A percentile compares a stretch with the other conserved stretches of the same genome.
Conservation (phyloP, 2,797 vertebrate species). For the Crax fasciolata region DNA sequence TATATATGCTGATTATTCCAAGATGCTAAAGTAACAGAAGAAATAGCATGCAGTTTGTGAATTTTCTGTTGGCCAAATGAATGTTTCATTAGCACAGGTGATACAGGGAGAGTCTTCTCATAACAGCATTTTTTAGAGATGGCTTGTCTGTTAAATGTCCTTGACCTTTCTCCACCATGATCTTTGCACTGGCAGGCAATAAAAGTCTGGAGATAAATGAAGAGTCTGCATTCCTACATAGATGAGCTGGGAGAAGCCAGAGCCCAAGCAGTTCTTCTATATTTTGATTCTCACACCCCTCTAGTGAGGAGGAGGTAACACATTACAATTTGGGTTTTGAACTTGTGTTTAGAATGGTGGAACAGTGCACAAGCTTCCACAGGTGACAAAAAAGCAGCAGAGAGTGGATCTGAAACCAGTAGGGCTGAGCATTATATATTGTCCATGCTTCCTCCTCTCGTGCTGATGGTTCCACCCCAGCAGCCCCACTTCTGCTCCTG, state of each 20-base stretch:
- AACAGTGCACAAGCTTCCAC: background rate
- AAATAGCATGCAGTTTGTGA: background rate
- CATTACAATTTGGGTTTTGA: background rate
- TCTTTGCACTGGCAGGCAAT: background rate
- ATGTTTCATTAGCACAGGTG: background rate
- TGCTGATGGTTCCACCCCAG: rapidly evolving
- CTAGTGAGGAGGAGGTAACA: rapidly evolving
- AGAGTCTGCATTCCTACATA: background rate
- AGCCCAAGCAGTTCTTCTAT: background rate
- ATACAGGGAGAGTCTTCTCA: background rate
- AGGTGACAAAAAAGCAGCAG: background rate
- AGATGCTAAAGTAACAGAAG: background rate
- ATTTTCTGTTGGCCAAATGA: background rate
- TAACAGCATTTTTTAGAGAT: background rate
- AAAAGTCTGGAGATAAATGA: background rate
- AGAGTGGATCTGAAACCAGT: background rate
- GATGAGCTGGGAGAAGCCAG: background rate
- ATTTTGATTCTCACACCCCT: background rate
- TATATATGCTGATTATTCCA: background rate
- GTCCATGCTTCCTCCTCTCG: background rate
- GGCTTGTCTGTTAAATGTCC: background rate
- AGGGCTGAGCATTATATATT: background rate
- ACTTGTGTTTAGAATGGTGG: background rate
- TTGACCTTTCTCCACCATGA: background rate
- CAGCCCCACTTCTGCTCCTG: background rate